Conservation (phyloP, 1,140 invertebrate genomes). For the Ooceraea biroi region DNA sequence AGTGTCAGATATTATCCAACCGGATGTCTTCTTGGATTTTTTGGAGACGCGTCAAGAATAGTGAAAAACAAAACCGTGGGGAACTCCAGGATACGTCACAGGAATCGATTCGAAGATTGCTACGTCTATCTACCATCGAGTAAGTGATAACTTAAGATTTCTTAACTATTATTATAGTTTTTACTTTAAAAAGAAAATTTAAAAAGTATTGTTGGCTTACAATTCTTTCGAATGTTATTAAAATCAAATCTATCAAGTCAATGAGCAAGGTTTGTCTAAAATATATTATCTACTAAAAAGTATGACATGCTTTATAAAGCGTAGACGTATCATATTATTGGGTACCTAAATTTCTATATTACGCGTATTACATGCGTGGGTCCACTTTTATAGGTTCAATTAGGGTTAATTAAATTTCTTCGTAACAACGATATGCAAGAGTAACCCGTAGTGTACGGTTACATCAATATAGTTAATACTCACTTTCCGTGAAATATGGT, state of each 20-base stretch:
- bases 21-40: constrained; percentile 27
- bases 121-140: constrained; percentile 36
- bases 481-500: constrained; percentile 20
- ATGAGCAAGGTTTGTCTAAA: neutral
- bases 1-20: neutral
- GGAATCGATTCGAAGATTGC: constrained; percentile 16
- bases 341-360: constrained; percentile 1
- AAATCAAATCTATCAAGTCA: neutral
- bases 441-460: constrained; percentile 5
- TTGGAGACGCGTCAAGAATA: constrained; percentile 25
- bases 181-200: neutral
- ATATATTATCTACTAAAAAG: neutral
- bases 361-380: neutral
- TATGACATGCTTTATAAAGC: neutral
- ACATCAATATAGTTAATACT: constrained; percentile 42
- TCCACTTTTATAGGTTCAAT: constrained; percentile 60
- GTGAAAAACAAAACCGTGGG: neutral
- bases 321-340: neutral
- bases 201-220: neutral
- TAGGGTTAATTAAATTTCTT: constrained; percentile 71
- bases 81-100: neutral
- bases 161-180: neutral
- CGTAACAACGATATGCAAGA: constrained; percentile 38
- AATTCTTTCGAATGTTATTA: neutral
- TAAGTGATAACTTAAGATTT: constrained; percentile 40